A percentile compares a stretch with the other conserved stretches of the same genome.
phyloP scores from a whole-genome alignment of 1,140 invertebrate genomes.

The roundworm (Caenorhabditis elegans) region WBcel235 BX284604.4:7203501-7204000 shows the following conservation, averaged over 20 bases:
- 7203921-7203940: too few relatives aligned
- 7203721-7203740: too few relatives aligned
- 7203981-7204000: too few relatives aligned
- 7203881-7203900: background rate
- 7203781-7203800: too few relatives aligned
- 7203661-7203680: too few relatives aligned
- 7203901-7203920: too few relatives aligned
- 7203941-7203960: too few relatives aligned
- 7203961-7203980: background rate
- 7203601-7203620: too few relatives aligned
- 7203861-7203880: conserved; percentile 3
- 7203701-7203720: too few relatives aligned
- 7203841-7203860: background rate
- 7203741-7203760: background rate
- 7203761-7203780: background rate
- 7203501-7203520: background rate
- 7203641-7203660: too few relatives aligned
- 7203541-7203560: background rate
- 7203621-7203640: too few relatives aligned
- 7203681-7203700: too few relatives aligned
- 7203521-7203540: background rate
- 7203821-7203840: background rate
- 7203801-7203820: background rate
- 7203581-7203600: background rate
- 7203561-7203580: background rate